Evolutionary conservation across 1,140 invertebrate genomes (phyloP).

Genomic region (Anthonomus grandis): DNA sequence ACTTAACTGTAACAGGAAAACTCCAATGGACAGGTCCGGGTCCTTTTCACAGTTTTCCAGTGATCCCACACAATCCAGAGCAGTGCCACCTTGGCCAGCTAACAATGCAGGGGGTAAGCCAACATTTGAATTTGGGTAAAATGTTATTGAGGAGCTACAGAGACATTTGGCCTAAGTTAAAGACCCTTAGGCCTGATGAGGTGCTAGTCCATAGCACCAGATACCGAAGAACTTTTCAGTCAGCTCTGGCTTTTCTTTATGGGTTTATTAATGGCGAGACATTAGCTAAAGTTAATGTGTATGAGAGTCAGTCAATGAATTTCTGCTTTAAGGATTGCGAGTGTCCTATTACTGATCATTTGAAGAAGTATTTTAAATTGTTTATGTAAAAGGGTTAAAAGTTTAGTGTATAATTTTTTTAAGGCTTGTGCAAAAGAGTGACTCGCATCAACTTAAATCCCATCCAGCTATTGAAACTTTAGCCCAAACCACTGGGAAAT

Average conservation of each 20-base stretch:
- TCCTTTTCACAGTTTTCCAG: conserved; percentile 78
- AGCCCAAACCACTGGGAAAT: conserved; percentile 37
- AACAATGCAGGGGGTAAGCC: conserved; percentile 60
- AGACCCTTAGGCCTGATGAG: conserved; percentile 54
- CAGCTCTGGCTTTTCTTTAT: conserved; percentile 76
- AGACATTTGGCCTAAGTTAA: conserved; percentile 39
- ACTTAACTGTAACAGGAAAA: conserved; percentile 57
- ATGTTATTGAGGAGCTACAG: conserved; percentile 69
- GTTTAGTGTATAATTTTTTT: conserved; percentile 15
- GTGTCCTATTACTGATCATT: conserved; percentile 69
- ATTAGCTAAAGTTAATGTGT: conserved; percentile 54
- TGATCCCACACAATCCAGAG: conserved; percentile 59
- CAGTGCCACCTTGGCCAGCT: conserved; percentile 69
- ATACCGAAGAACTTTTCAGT: conserved; percentile 86
- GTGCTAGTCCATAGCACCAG: conserved; percentile 76
- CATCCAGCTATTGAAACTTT: conserved; percentile 62
- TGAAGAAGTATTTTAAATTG: conserved; percentile 57
- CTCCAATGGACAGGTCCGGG: conserved; percentile 72
- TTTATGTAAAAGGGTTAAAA: neutral
- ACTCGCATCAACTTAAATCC: conserved; percentile 52
- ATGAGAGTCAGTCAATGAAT: conserved; percentile 75
- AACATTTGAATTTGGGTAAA: conserved; percentile 74
- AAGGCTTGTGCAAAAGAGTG: conserved; percentile 39
- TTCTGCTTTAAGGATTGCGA: conserved; percentile 82
- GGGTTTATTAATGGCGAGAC: conserved; percentile 62